A percentile compares a stretch with the other conserved stretches of the same genome.
phyloP scores from a whole-genome alignment of 2,113 vertebrate genomes.

The Benthochromis sp. region DNA sequence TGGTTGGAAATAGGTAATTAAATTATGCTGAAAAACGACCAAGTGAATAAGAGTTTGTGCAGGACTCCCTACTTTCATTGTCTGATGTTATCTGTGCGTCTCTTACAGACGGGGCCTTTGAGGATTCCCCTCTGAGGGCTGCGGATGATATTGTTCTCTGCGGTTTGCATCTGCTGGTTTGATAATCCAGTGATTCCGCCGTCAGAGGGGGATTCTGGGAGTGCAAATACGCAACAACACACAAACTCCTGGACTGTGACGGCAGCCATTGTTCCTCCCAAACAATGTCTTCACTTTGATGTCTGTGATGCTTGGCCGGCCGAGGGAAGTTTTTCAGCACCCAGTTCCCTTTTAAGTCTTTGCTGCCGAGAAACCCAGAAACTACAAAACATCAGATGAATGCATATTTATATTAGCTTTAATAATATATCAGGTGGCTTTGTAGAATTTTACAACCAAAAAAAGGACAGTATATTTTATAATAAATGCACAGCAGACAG shows the following conservation, averaged over 20 bases:
- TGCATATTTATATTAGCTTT: background rate
- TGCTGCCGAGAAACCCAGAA: background rate
- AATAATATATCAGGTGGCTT: background rate
- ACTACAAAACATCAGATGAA: background rate
- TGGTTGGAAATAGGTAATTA: background rate
- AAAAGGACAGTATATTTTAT: background rate
- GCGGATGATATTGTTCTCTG: conserved; percentile 52
- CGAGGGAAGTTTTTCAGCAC: conserved; percentile 47
- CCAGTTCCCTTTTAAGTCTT: background rate
- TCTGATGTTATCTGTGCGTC: conserved; percentile 28
- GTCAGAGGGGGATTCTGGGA: conserved; percentile 74
- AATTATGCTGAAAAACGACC: background rate
- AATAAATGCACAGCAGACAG: background rate
- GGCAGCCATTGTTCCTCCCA: conserved; percentile 84
- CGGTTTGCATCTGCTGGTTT: conserved; percentile 63
- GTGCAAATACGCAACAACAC: conserved; percentile 71
- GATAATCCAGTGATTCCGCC: conserved; percentile 73
- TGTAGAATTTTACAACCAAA: background rate
- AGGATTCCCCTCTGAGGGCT: conserved; percentile 49
- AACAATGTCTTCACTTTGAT: conserved; percentile 92
- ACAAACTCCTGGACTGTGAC: conserved; percentile 85
- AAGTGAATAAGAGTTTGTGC: background rate
- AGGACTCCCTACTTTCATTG: conserved; percentile 27
- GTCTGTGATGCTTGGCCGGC: conserved; percentile 70
- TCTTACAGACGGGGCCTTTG: conserved; percentile 18